These are phyloP conservation scores for Scaptodrosophila latifasciaeformis DNA, from an alignment of 2,888 invertebrate species.

Conservation along the genomic window DNA sequence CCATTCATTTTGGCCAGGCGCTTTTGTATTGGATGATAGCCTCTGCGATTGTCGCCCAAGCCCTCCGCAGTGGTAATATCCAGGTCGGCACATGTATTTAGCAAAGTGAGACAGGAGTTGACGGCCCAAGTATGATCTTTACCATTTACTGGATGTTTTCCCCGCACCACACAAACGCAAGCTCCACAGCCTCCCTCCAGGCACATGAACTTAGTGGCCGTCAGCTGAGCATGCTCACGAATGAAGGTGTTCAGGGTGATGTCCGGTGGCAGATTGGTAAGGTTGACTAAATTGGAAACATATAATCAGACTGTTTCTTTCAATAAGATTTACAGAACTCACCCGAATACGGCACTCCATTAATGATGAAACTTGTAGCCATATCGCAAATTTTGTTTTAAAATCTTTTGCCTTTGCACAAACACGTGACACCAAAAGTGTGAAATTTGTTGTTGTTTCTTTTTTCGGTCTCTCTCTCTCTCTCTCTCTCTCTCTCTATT, in stretches of 20 bases:
- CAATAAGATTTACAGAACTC: conserved; percentile 3
- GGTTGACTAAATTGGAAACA: conserved; percentile 37
- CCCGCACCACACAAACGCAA: conserved; percentile 76
- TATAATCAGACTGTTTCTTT: background rate
- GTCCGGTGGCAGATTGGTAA: conserved; percentile 69
- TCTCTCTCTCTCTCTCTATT: too few species aligned
- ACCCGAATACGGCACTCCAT: conserved; percentile 48
- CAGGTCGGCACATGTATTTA: conserved; percentile 81
- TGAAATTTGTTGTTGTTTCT: conserved; percentile 7
- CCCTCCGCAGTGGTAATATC: conserved; percentile 84
- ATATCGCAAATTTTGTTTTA: conserved; percentile 19
- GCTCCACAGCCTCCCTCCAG: conserved; percentile 82
- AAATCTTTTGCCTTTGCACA: too few species aligned
- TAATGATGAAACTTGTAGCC: conserved; percentile 49
- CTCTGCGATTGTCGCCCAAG: conserved; percentile 79
- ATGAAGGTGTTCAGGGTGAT: conserved; percentile 79
- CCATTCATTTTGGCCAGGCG: conserved; percentile 81
- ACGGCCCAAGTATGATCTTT: conserved; percentile 77
- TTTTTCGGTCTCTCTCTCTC: too few species aligned
- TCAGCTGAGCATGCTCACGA: conserved; percentile 77
- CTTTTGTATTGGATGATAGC: conserved; percentile 83
- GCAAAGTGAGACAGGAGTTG: conserved; percentile 82
- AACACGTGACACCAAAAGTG: too few species aligned
- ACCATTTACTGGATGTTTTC: conserved; percentile 72
- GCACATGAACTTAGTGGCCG: conserved; percentile 82